Evolutionary conservation across 1,140 invertebrate genomes (phyloP).

Genomic region (Procambarus clarkii): DNA sequence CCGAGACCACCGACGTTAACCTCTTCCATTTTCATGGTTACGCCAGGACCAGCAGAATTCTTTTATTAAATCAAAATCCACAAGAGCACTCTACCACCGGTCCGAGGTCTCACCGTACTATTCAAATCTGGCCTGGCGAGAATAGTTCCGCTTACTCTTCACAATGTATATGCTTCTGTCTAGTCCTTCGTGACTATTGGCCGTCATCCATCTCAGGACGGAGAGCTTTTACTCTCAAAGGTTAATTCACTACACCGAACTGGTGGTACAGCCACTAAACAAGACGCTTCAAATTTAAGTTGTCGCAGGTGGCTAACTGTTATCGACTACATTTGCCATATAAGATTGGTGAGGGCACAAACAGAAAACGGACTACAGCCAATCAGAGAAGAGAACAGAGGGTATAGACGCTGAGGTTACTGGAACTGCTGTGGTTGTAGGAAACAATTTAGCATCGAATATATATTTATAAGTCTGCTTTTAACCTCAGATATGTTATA

Average conservation of each 20-base stretch:
- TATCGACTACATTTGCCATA: conserved; percentile 45
- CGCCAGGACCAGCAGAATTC: conserved; percentile 24
- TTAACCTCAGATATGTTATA: neutral
- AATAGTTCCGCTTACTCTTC: neutral
- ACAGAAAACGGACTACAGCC: conserved; percentile 45
- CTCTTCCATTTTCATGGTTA: conserved; percentile 65
- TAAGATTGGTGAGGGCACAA: conserved; percentile 18
- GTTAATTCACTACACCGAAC: neutral
- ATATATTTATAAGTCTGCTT: too few relatives aligned
- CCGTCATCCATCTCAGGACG: neutral
- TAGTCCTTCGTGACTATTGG: neutral
- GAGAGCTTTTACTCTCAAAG: neutral
- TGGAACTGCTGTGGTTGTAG: neutral
- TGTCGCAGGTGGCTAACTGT: conserved; percentile 51
- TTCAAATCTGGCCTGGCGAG: conserved; percentile 63
- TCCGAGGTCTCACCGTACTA: conserved; percentile 38
- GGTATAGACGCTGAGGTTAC: conserved; percentile 15
- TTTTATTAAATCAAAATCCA: conserved; percentile 36
- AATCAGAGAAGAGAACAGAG: conserved; percentile 25
- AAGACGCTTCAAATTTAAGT: conserved; percentile 39
- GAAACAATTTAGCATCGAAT: neutral
- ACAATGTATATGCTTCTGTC: neutral
- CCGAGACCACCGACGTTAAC: conserved; percentile 54
- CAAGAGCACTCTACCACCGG: conserved; percentile 37
- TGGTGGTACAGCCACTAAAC: neutral